These are phyloP conservation scores for Orientallactaga sibirica DNA, from an alignment of 2,797 vertebrate species.

Conservation along the genomic window DNA sequence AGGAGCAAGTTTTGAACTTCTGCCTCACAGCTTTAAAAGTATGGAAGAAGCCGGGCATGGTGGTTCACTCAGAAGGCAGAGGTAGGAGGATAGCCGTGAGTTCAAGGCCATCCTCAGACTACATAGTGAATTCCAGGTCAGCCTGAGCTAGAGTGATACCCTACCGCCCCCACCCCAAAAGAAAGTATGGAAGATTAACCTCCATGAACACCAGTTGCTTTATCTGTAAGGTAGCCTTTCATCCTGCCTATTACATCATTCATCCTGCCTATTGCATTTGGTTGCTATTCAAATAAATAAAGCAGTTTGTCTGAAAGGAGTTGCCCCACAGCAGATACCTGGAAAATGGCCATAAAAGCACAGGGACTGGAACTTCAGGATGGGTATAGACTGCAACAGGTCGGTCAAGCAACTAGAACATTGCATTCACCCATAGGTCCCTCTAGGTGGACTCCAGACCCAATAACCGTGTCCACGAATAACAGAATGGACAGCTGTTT, in stretches of 20 bases:
- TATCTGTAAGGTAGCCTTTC: conserved; percentile 24
- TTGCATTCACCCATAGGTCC: not conserved
- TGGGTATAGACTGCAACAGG: not conserved
- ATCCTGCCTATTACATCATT: not conserved
- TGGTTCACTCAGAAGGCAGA: no score
- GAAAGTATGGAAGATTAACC: not conserved
- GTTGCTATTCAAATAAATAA: not conserved
- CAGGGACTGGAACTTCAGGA: not conserved
- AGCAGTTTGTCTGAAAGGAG: conserved; percentile 7
- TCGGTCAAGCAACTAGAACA: not conserved
- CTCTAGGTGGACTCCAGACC: conserved; percentile 36
- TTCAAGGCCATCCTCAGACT: no score
- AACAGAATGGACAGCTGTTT: conserved; percentile 70
- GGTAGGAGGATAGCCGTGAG: no score
- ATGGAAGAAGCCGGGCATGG: not conserved
- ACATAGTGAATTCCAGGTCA: no score
- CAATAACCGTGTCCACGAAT: not conserved
- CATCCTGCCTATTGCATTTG: no score
- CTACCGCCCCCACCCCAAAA: no score
- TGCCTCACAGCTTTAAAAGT: not conserved
- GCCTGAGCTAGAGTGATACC: no score
- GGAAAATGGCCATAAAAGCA: not conserved
- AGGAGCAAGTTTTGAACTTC: not conserved
- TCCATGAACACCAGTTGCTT: not conserved
- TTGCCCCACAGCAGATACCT: not conserved